Evolutionary conservation across 2,113 vertebrate species (phyloP).

Genomic region (Cinclus mexicanus): DNA sequence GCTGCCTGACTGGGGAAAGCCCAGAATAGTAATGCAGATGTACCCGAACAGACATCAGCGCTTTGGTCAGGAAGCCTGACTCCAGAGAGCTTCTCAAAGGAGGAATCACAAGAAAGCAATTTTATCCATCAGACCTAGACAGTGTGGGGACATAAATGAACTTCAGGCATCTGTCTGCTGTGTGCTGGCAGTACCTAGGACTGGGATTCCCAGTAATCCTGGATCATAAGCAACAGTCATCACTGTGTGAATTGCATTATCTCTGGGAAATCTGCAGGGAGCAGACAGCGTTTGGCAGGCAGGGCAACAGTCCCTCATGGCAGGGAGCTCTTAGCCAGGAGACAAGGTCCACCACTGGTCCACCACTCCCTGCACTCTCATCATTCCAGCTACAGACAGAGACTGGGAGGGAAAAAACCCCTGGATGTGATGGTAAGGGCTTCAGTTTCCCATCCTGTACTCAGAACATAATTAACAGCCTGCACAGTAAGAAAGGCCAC

Average conservation of each 20-base stretch:
- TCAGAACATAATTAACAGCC: neutral
- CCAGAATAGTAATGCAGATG: neutral
- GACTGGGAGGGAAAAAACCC: neutral
- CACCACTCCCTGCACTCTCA: neutral
- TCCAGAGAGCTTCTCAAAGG: neutral
- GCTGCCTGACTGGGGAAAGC: neutral
- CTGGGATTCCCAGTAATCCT: neutral
- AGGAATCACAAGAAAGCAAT: neutral
- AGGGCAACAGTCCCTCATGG: neutral
- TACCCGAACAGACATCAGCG: neutral
- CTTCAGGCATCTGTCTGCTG: neutral
- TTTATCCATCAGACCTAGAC: neutral
- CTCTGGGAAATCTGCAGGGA: neutral
- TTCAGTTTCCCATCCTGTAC: neutral
- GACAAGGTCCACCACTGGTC: neutral
- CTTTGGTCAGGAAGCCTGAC: neutral
- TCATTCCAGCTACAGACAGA: neutral
- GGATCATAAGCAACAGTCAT: neutral
- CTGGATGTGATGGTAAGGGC: neutral
- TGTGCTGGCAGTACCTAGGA: neutral
- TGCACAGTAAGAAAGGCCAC: neutral
- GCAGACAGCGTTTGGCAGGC: neutral
- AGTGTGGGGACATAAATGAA: neutral
- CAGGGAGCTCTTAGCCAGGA: neutral
- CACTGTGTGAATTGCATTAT: neutral